Conservation (phyloP, 1,140 invertebrate species). For the Saccostrea echinata region DNA sequence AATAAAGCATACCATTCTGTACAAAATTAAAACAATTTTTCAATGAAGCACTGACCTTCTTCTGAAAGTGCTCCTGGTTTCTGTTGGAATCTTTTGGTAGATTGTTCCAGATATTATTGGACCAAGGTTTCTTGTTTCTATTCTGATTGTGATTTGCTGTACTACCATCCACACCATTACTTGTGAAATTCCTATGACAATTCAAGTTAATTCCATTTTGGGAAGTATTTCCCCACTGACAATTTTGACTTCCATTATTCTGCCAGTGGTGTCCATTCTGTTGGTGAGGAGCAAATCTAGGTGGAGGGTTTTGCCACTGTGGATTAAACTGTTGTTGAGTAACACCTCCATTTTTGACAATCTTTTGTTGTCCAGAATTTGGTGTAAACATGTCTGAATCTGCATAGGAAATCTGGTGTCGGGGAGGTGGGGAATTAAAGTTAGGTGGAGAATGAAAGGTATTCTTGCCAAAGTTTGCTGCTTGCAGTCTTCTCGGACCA, state of each 20-base stretch:
- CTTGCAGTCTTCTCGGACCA: not conserved
- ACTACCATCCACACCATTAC: not conserved
- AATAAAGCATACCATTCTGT: no score
- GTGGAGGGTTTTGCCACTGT: not conserved
- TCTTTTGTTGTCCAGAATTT: not conserved
- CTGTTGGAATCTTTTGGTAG: slow-evolving; percentile 5
- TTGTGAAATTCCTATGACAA: not conserved
- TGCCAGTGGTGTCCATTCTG: not conserved
- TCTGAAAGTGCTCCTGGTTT: not conserved
- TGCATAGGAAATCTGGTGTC: not conserved
- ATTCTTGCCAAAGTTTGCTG: slow-evolving; percentile 13
- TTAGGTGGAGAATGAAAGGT: not conserved
- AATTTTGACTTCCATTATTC: slow-evolving; percentile 1
- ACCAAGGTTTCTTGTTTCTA: not conserved
- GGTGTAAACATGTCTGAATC: slow-evolving; percentile 5
- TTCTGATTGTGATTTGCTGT: not conserved
- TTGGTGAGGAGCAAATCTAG: not conserved
- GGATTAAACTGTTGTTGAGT: not conserved
- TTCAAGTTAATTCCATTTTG: not conserved
- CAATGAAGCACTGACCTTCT: not conserved
- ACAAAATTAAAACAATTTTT: no score
- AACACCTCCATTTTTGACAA: not conserved
- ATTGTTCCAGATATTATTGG: slow-evolving; percentile 7
- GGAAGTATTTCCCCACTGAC: not conserved
- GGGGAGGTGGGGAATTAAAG: not conserved